These are phyloP conservation scores for Gisinianus flammeolus DNA, from an alignment of 2,888 invertebrate species.

Conservation along the genomic window DNA sequence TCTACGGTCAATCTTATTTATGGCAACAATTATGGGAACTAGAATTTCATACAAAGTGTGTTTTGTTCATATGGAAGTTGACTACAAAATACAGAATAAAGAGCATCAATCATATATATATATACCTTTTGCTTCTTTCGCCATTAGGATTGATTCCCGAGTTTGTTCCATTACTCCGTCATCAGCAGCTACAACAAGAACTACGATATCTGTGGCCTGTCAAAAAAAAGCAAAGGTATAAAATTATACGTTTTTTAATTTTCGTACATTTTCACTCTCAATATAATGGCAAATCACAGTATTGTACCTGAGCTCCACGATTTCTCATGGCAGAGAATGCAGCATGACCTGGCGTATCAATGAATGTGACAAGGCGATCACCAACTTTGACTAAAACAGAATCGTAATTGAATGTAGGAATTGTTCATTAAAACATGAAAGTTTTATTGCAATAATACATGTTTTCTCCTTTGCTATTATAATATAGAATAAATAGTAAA, in stretches of 20 bases:
- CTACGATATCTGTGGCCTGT: slow-evolving; percentile 83
- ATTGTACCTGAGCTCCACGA: slow-evolving; percentile 85
- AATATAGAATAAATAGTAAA: neutral
- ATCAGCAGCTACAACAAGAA: slow-evolving; percentile 96
- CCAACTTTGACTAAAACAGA: slow-evolving; percentile 68
- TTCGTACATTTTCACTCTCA: too few species aligned
- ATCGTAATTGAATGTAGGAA: neutral
- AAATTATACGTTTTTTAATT: too few species aligned
- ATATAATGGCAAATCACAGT: too few species aligned
- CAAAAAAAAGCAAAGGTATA: neutral
- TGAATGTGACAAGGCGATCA: slow-evolving; percentile 84
- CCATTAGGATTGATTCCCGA: slow-evolving; percentile 85
- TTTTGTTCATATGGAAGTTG: slow-evolving; percentile 25
- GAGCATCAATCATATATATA: slow-evolving; percentile 2
- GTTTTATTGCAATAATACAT: too few species aligned
- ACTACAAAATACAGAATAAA: slow-evolving; percentile 1
- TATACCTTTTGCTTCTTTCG: slow-evolving; percentile 74
- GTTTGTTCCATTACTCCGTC: slow-evolving; percentile 99
- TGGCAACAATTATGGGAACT: slow-evolving; percentile 95
- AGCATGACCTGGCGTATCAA: slow-evolving; percentile 99
- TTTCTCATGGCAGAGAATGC: slow-evolving; percentile 94
- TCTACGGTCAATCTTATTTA: slow-evolving; percentile 97
- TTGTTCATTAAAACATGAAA: neutral
- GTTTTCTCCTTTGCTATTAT: too few species aligned
- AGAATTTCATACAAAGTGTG: slow-evolving; percentile 60